These are phyloP conservation scores for Oithona nana DNA, from an alignment of 2,888 invertebrate species.

Conservation along the genomic window DNA sequence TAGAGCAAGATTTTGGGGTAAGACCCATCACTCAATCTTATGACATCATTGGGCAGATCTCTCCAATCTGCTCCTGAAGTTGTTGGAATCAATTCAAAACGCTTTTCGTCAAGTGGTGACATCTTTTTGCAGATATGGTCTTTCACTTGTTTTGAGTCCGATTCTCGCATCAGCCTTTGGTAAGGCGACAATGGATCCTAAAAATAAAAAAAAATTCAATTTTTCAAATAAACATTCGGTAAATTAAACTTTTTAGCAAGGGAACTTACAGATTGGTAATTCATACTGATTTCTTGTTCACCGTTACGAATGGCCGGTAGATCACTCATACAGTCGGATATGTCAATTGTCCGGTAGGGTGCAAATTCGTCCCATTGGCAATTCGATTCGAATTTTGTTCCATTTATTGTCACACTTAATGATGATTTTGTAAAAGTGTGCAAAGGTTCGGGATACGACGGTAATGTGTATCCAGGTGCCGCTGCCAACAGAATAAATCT, in stretches of 20 bases:
- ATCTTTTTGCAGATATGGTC: constrained; percentile 72
- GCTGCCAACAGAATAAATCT: constrained; percentile 59
- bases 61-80: constrained; percentile 63
- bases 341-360: constrained; percentile 53
- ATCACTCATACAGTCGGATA: constrained; percentile 62
- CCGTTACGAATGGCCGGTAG: constrained; percentile 46
- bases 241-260: too few relatives aligned
- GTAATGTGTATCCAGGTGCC: constrained; percentile 53
- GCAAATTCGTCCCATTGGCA: constrained; percentile 45
- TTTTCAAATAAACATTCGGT: too few relatives aligned
- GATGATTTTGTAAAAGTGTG: constrained; percentile 53
- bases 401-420: constrained; percentile 39
- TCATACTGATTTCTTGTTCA: constrained; percentile 44
- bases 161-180: constrained; percentile 36
- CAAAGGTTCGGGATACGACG: constrained; percentile 55
- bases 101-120: constrained; percentile 53
- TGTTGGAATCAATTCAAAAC: constrained; percentile 53
- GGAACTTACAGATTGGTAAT: constrained; percentile 49
- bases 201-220: too few relatives aligned
- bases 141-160: constrained; percentile 22
- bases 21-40: constrained; percentile 26
- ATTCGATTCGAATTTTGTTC: constrained; percentile 35
- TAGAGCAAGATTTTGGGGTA: constrained; percentile 26
- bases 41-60: constrained; percentile 55
- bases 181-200: constrained; percentile 53